Percentiles rank a stretch among this genome's conserved stretches.
Evolutionary conservation across 2,888 invertebrate species (phyloP).

Genomic region (Pediacus dermestoides): DNA sequence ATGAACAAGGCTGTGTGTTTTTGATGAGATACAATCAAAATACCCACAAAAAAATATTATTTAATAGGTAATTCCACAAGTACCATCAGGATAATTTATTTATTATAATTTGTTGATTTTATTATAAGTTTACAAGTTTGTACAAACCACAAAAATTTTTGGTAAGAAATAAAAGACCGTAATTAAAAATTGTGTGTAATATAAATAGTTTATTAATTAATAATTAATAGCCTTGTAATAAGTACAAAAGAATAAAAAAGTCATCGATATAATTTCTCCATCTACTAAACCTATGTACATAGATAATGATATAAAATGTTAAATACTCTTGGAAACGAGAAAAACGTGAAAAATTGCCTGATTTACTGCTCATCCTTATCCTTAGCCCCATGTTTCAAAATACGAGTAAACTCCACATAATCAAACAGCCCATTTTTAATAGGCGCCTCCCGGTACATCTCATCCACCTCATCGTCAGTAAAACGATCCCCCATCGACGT

Average conservation of each 20-base stretch:
- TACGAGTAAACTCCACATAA: conserved; percentile 97
- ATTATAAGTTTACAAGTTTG: no score
- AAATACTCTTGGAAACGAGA: conserved; percentile 7
- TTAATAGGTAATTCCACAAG: no score
- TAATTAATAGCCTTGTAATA: no score
- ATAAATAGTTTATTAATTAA: conserved; percentile 5
- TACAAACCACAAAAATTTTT: no score
- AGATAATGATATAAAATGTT: conserved; percentile 4
- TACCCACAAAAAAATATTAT: conserved; percentile 19
- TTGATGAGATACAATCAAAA: conserved; percentile 26
- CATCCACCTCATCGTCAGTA: conserved; percentile 97
- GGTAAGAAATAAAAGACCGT: no score
- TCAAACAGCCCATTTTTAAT: conserved; percentile 93
- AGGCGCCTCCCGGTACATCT: conserved; percentile 98
- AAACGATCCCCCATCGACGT: conserved; percentile 98
- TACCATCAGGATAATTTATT: no score
- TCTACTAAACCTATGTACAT: conserved; percentile 7
- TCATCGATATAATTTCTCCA: no score
- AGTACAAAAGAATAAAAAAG: no score
- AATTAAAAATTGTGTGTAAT: no score
- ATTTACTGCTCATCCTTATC: conserved; percentile 91
- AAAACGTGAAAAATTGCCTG: conserved; percentile 5
- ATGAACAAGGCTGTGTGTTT: conserved; percentile 28
- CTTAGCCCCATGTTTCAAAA: conserved; percentile 98
- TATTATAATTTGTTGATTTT: no score